These are phyloP conservation scores for Fistularia commersonii DNA, from an alignment of 2,797 vertebrate species.

Conservation along the genomic window DNA sequence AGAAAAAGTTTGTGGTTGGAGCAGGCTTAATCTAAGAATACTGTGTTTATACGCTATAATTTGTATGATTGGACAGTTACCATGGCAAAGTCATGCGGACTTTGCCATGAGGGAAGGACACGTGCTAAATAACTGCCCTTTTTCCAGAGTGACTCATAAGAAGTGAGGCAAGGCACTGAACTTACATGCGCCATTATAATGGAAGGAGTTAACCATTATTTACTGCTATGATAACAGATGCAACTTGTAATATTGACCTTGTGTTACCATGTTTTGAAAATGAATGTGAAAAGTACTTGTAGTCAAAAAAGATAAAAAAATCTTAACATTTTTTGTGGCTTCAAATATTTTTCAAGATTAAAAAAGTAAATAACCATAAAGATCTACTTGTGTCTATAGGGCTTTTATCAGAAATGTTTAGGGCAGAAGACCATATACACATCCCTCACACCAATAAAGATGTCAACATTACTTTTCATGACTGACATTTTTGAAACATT, in stretches of 20 bases:
- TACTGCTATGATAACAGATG: not conserved
- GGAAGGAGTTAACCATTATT: not conserved
- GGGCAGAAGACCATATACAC: no score
- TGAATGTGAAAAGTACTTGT: not conserved
- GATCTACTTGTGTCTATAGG: no score
- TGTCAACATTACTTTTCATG: no score
- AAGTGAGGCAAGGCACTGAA: not conserved
- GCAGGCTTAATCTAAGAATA: not conserved
- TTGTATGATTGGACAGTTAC: conserved; percentile 35
- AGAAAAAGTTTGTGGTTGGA: conserved; percentile 1
- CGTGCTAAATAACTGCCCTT: conserved; percentile 4
- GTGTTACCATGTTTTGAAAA: not conserved
- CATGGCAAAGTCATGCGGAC: conserved; percentile 34
- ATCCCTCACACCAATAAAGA: no score
- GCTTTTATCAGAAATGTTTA: no score
- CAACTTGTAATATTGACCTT: not conserved
- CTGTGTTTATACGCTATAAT: conserved; percentile 40
- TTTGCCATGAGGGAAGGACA: conserved; percentile 5
- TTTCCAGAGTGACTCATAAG: conserved; percentile 60
- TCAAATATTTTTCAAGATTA: no score
- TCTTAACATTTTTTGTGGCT: no score
- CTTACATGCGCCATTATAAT: not conserved
- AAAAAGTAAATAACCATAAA: no score
- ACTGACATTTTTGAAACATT: no score
- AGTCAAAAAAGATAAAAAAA: no score